phyloP scores from a whole-genome alignment of 2,113 vertebrate genomes.

The Bettongia penicillata region DNA sequence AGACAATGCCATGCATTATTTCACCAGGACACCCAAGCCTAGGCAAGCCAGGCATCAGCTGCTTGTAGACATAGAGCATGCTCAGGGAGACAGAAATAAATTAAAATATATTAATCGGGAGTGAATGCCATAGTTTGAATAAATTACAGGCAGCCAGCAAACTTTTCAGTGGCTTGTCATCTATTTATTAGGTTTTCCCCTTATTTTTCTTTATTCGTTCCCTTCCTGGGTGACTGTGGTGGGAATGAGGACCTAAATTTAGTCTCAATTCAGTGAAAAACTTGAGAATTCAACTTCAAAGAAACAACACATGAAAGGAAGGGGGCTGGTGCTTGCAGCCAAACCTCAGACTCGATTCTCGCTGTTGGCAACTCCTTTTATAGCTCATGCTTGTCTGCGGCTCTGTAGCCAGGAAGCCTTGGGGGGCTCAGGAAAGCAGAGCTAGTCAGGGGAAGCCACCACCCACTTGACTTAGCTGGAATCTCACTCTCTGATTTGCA shows the following conservation, averaged over 20 bases:
- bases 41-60: conserved; percentile 56
- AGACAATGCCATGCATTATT: conserved; percentile 74
- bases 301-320: not conserved
- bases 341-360: not conserved
- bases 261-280: not conserved
- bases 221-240: conserved; percentile 13
- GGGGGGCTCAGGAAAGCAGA: not conserved
- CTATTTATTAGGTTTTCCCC: conserved; percentile 30
- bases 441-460: not conserved
- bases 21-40: conserved; percentile 65
- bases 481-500: not conserved
- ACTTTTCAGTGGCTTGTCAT: conserved; percentile 35
- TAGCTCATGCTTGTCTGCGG: not conserved
- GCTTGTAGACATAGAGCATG: conserved; percentile 53
- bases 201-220: not conserved
- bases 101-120: conserved; percentile 76
- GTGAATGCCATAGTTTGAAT: conserved; percentile 58
- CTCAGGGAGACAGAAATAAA: conserved; percentile 74
- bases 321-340: not conserved
- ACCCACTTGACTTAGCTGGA: not conserved
- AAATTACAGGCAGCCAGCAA: conserved; percentile 67
- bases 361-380: not conserved
- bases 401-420: not conserved
- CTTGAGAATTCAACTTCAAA: not conserved
- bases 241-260: not conserved